Evolutionary conservation across 2,888 invertebrate genomes (phyloP), one percentile per base, ranked within the genome.

Genomic region (Campoplex nolae): DNA sequence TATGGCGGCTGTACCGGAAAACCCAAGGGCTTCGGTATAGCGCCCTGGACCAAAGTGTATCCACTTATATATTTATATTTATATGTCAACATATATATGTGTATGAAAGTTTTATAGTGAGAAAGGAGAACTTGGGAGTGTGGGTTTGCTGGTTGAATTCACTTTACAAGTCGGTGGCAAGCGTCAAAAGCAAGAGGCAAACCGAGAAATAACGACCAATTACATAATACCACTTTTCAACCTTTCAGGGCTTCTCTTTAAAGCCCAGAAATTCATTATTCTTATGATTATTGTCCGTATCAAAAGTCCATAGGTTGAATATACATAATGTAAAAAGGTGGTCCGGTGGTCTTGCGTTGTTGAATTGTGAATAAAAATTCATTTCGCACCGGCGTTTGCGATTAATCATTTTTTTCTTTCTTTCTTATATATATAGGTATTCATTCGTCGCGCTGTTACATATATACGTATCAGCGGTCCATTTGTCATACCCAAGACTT

Each of bases 1-100:
- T 92, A 92, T 91, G 86, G 89, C 80, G 87, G 89, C 88, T 84
- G 88, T 91, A 90, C 75, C 87, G 88, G 89, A 89, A 90, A 89
- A 90, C 85, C 86, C 79, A 85, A 85, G 85, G 76, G 88, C 80
- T 76, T 68, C 79, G 78, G 75, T 76, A 82, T 75, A 73, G 58
- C 74, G 54, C 51, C 79, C 73, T 84, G 83, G 62, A 87, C 65
- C 75, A 85, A 54, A 71, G 73, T 23, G 23, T 51, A 65, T 45
- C 13, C 42, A 62, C 75, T 71, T 56, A 67, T 67, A 42, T 68
- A 58, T 79, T 58, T 78, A 38, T 68, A 18, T 28, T 38, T 38
- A 38, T 38, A 38, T 38, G 6, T 23, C 23, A 23, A 23, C 23
- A 23, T 23, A 38, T 38, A 38, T 38, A 38, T 6, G 38, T 38